A percentile compares a stretch with the other conserved stretches of the same genome.
Conservation (phyloP, 2,797 vertebrate species). For the Sebastolobus altivelis region DNA sequence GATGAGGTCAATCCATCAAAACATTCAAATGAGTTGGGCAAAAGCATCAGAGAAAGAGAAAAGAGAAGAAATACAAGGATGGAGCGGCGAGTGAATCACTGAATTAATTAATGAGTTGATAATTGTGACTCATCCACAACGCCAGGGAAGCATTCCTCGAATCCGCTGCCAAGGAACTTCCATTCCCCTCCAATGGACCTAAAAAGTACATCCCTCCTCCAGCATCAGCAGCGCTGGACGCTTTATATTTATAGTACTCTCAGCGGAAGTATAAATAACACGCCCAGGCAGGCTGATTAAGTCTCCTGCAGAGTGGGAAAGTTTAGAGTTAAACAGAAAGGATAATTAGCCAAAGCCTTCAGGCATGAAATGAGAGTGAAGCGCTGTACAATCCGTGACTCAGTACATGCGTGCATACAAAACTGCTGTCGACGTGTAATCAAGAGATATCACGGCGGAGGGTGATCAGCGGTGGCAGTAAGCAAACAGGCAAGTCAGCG, state of each 20-base stretch:
- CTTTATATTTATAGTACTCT: slow-evolving; percentile 63
- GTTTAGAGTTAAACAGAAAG: slow-evolving; percentile 66
- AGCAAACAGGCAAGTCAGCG: slow-evolving; percentile 37
- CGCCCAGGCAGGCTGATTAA: slow-evolving; percentile 48
- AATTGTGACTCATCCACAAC: slow-evolving; percentile 41
- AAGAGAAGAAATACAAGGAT: background rate
- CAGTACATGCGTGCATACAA: slow-evolving; percentile 43
- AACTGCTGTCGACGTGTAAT: slow-evolving; percentile 48
- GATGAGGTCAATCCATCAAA: slow-evolving; percentile 27
- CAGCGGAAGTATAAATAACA: slow-evolving; percentile 62
- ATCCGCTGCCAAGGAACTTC: slow-evolving; percentile 56
- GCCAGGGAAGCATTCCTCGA: slow-evolving; percentile 38
- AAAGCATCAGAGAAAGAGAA: background rate
- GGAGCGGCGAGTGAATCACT: slow-evolving; percentile 31
- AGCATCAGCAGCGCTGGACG: slow-evolving; percentile 41
- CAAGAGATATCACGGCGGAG: slow-evolving; percentile 33
- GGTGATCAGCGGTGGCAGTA: slow-evolving; percentile 30
- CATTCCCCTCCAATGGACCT: slow-evolving; percentile 42
- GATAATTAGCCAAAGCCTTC: slow-evolving; percentile 65
- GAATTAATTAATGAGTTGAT: slow-evolving; percentile 49
- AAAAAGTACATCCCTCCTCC: slow-evolving; percentile 49
- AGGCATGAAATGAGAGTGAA: slow-evolving; percentile 62
- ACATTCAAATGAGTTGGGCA: background rate
- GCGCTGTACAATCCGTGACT: slow-evolving; percentile 40
- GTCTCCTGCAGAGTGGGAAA: slow-evolving; percentile 63